These are phyloP conservation scores for Vireo altiloquus DNA, from an alignment of 2,113 vertebrate genomes.

Conservation along the genomic window DNA sequence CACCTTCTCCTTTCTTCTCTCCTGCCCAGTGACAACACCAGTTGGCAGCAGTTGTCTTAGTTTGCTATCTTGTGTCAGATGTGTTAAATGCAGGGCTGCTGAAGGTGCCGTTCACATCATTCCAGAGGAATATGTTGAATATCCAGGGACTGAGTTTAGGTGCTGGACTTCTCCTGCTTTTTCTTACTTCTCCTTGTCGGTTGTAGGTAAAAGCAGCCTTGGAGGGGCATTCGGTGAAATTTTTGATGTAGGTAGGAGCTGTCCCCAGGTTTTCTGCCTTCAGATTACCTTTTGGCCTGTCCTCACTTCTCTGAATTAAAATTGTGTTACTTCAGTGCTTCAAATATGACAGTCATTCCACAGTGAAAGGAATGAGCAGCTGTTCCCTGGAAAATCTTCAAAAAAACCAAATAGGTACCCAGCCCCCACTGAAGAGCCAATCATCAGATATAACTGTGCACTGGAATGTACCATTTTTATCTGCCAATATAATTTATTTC, in stretches of 20 bases:
- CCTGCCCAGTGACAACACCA: background rate
- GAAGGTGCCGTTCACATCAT: background rate
- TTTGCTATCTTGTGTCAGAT: background rate
- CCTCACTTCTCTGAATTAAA: background rate
- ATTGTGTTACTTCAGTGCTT: background rate
- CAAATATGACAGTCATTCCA: background rate
- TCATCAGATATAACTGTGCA: background rate
- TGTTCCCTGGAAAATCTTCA: background rate
- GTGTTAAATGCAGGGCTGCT: background rate
- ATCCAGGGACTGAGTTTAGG: background rate
- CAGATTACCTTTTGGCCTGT: background rate
- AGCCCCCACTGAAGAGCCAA: accelerated
- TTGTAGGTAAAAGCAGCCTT: background rate
- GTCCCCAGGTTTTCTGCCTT: background rate
- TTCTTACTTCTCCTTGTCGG: background rate
- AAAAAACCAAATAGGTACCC: background rate
- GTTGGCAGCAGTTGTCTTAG: background rate
- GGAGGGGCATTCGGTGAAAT: background rate
- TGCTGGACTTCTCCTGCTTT: background rate
- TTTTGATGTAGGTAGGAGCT: background rate
- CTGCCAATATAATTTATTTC: background rate
- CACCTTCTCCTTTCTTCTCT: background rate
- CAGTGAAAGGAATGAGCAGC: background rate
- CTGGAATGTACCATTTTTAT: background rate
- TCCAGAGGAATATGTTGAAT: background rate